Evolutionary conservation across 2,797 vertebrate species (phyloP).

Genomic region (Microctenopoma stevenorrisi): DNA sequence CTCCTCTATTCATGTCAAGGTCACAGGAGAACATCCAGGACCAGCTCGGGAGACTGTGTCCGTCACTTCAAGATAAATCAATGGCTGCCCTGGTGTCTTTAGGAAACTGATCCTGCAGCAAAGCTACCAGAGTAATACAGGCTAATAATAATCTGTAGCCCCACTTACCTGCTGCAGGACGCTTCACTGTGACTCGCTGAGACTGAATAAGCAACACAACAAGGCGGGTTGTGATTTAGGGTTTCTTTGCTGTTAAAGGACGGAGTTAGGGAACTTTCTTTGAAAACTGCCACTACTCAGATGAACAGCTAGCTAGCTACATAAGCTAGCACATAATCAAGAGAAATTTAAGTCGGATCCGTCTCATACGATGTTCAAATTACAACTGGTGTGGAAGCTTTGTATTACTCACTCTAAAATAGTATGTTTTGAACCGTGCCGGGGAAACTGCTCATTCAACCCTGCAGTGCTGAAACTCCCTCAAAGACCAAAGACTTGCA

Average conservation of each 20-base stretch:
- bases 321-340: neutral
- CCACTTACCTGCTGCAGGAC: slow-evolving; percentile 26
- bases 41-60: slow-evolving; percentile 24
- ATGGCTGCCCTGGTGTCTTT: slow-evolving; percentile 47
- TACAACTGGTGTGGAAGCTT: neutral
- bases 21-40: slow-evolving; percentile 39
- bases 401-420: neutral
- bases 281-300: neutral
- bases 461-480: too few relatives aligned
- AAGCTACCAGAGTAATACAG: slow-evolving; percentile 37
- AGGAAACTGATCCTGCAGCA: slow-evolving; percentile 62
- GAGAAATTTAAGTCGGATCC: neutral
- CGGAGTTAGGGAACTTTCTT: neutral
- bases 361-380: neutral
- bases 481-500: too few relatives aligned
- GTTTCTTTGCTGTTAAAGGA: neutral
- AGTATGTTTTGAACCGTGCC: too few relatives aligned
- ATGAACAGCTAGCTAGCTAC: neutral
- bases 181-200: slow-evolving; percentile 19
- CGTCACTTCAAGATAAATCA: slow-evolving; percentile 59
- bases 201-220: neutral
- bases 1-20: slow-evolving; percentile 54
- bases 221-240: neutral
- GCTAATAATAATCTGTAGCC: slow-evolving; percentile 66
- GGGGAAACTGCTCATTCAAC: neutral